Percentiles rank a stretch among this genome's conserved stretches.
phyloP scores from a whole-genome alignment of 2,797 vertebrate species.

The Liasis olivaceus region DNA sequence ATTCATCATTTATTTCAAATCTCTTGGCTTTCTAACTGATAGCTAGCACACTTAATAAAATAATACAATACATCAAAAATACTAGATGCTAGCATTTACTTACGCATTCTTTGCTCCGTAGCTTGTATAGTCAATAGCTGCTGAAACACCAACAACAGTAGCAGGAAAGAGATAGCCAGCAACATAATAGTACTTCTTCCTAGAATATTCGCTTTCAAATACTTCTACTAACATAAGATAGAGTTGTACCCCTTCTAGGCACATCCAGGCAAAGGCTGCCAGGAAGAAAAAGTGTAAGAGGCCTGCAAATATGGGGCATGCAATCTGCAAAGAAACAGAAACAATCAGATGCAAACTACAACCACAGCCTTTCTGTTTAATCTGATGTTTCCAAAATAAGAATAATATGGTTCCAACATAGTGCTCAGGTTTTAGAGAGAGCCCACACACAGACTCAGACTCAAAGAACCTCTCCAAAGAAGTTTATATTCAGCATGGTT shows the following conservation, averaged over 20 bases:
- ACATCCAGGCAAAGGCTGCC: conserved; percentile 99
- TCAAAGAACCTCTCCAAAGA: neutral
- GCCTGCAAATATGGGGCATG: conserved; percentile 96
- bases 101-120: conserved; percentile 95
- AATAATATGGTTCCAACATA: neutral
- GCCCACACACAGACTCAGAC: neutral
- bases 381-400: neutral
- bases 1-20: neutral
- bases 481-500: conserved; percentile 27
- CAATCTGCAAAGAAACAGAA: conserved; percentile 82
- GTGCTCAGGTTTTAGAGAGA: neutral
- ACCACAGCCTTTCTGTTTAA: neutral
- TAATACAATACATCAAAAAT: conserved; percentile 77
- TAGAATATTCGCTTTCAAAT: conserved; percentile 98
- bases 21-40: conserved; percentile 61
- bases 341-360: conserved; percentile 48
- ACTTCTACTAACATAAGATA: conserved; percentile 99
- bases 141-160: conserved; percentile 94
- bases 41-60: conserved; percentile 69
- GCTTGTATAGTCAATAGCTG: conserved; percentile 95
- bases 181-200: conserved; percentile 98
- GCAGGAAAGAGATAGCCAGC: conserved; percentile 97
- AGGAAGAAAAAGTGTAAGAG: conserved; percentile 99
- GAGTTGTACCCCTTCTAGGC: conserved; percentile 96
- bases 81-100: conserved; percentile 82